These are phyloP conservation scores for Elysia crispata DNA, from an alignment of 2,888 invertebrate genomes.

Conservation along the genomic window DNA sequence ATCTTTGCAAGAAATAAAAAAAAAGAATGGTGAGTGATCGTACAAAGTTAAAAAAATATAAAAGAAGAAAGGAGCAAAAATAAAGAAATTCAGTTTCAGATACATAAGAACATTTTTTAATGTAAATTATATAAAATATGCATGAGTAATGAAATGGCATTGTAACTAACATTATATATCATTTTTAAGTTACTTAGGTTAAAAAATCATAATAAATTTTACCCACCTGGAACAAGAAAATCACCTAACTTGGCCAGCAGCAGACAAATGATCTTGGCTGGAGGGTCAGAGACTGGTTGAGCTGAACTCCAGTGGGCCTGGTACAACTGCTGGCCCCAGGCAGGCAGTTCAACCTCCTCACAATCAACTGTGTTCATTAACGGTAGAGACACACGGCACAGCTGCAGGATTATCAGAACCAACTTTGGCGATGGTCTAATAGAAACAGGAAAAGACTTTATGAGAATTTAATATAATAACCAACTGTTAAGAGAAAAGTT, in stretches of 20 bases:
- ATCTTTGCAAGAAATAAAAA: too few species aligned
- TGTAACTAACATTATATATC: too few species aligned
- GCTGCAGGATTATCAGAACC: constrained; percentile 76
- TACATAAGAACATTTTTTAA: too few species aligned
- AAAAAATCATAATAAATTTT: neutral
- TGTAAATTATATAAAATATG: too few species aligned
- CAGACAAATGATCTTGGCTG: constrained; percentile 74
- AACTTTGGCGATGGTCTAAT: constrained; percentile 76
- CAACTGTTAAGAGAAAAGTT: too few species aligned
- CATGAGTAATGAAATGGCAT: too few species aligned
- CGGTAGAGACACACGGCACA: constrained; percentile 76
- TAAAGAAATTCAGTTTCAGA: too few species aligned
- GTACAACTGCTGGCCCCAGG: constrained; percentile 70
- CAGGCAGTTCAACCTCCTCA: constrained; percentile 73
- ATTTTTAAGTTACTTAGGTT: too few species aligned
- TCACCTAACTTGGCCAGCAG: constrained; percentile 77
- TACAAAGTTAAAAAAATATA: too few species aligned
- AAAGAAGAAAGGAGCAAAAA: too few species aligned
- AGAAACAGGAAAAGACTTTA: constrained; percentile 36
- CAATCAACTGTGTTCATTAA: constrained; percentile 74
- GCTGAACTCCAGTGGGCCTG: constrained; percentile 64
- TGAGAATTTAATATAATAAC: too few species aligned
- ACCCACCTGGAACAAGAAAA: constrained; percentile 76
- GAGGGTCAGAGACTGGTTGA: constrained; percentile 70
- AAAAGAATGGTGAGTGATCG: too few species aligned